A percentile compares a stretch with the other conserved stretches of the same genome.
Evolutionary conservation across 2,113 vertebrate genomes (phyloP).

Genomic region (Neogale vison): DNA sequence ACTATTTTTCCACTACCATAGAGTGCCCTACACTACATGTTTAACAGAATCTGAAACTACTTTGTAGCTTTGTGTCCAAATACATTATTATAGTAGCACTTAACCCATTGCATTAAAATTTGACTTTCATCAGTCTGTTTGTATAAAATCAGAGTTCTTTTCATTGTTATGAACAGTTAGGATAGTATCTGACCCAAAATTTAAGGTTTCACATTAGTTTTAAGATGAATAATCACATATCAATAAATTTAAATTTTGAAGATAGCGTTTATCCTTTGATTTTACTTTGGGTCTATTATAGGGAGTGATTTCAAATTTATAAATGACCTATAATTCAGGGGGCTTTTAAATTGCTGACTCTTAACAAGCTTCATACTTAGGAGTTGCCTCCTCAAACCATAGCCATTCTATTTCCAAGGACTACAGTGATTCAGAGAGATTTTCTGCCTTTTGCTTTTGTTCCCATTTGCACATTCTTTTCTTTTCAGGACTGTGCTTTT

Average conservation of each 20-base stretch:
- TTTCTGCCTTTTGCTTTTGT: neutral
- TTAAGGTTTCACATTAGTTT: neutral
- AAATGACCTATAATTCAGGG: neutral
- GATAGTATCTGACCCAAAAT: neutral
- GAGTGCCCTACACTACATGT: neutral
- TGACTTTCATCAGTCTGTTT: neutral
- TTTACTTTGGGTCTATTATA: neutral
- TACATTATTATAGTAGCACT: neutral
- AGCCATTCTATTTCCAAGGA: neutral
- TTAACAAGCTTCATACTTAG: neutral
- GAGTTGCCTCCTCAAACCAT: neutral
- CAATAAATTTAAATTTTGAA: neutral
- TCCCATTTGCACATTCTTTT: neutral
- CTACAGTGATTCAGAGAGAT: neutral
- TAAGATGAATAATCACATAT: neutral
- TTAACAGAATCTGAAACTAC: neutral
- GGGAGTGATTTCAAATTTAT: neutral
- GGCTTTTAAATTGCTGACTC: neutral
- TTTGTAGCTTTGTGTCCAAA: neutral
- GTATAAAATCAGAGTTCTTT: neutral
- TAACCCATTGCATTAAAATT: neutral
- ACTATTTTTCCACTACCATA: neutral
- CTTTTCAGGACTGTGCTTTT: neutral
- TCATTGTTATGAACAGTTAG: neutral
- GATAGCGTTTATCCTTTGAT: neutral